Evolutionary conservation across 2,888 invertebrate species (phyloP), one percentile per base, ranked within the genome.

Genomic region (Schrankia costaestrigalis): DNA sequence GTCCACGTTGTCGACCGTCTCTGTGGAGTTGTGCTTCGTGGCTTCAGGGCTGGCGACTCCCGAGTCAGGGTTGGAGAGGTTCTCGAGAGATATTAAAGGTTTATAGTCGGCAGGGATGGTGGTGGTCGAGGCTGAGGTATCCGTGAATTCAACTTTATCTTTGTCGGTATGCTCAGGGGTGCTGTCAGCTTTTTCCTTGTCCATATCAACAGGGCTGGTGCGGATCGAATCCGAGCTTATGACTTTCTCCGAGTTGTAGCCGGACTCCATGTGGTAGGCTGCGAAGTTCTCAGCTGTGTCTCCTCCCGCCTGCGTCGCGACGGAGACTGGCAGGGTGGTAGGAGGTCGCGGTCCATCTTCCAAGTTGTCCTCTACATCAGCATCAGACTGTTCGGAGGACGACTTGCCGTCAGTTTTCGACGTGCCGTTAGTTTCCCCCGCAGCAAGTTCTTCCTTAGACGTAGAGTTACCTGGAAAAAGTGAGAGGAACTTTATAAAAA

Each of bases 301-400:
- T 0, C 81, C 72, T n/a, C 77, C 56, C 21, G 77, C 66, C 35
- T 73, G 76, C 0, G 77, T 61, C n/a, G 67, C 74, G 0, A 66
- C 72, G 0, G 75, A 63, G 3, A 68, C 68, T 1, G 68, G 56
- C 40, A 78, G 70, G 0, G 71, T 66, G 46, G 77, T 77, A 0
- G 64, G 44, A 3, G 61, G 65, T 2, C 78, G 69, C 2, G 85
- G 75, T 18, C 81, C 79, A 34, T 90, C 92, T 46, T 93, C 91
- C 1, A 92, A 75, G 63, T 95, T 95, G 62, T 95, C 95, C 72
- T 95, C 95, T 0, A 95, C 90, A 63, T 95, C 95, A 0, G 95
- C 94, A 65, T 95, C 95, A 1, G 93, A 94, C 62, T 93, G 92
- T 47, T 91, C 92, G n/a, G 90, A 90, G 10, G 91, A 90, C 0